Evolutionary conservation across 2,888 invertebrate genomes (phyloP).

Genomic region (Autographa pulchrina): DNA sequence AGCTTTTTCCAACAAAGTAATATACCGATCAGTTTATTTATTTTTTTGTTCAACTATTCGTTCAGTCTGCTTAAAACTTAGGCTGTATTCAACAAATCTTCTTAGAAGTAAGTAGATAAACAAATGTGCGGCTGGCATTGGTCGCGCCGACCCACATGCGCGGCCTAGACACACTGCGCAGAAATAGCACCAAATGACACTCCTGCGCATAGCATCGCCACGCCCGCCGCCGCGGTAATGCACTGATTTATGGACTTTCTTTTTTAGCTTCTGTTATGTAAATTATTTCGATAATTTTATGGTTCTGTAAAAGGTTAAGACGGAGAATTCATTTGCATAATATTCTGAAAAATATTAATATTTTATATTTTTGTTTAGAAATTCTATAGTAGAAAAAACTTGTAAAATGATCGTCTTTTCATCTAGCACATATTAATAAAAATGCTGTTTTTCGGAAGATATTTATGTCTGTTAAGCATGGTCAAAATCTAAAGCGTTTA

Average conservation of each 20-base stretch:
- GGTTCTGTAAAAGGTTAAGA: background rate
- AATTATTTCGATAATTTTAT: background rate
- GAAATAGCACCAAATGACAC: constrained; percentile 68
- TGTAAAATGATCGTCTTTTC: no score
- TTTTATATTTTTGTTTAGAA: no score
- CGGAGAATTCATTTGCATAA: background rate
- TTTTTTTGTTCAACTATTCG: background rate
- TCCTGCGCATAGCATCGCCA: constrained; percentile 54
- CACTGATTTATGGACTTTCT: constrained; percentile 59
- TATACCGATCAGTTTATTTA: no score
- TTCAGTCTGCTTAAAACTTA: constrained; percentile 17
- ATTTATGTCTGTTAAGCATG: no score
- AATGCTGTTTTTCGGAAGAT: no score
- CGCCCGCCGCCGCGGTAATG: constrained; percentile 26
- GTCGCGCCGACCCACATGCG: constrained; percentile 63
- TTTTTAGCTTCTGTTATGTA: constrained; percentile 35
- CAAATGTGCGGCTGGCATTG: constrained; percentile 66
- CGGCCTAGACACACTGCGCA: constrained; percentile 72
- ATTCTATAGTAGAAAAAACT: no score
- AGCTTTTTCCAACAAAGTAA: no score
- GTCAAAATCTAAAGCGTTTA: no score
- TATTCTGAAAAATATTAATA: background rate
- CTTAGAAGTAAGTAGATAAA: constrained; percentile 53
- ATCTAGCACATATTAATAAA: no score
- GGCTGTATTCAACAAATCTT: constrained; percentile 22